These are phyloP conservation scores for Amphipyra tragopoginis DNA, from an alignment of 2,888 invertebrate species.

Conservation along the genomic window DNA sequence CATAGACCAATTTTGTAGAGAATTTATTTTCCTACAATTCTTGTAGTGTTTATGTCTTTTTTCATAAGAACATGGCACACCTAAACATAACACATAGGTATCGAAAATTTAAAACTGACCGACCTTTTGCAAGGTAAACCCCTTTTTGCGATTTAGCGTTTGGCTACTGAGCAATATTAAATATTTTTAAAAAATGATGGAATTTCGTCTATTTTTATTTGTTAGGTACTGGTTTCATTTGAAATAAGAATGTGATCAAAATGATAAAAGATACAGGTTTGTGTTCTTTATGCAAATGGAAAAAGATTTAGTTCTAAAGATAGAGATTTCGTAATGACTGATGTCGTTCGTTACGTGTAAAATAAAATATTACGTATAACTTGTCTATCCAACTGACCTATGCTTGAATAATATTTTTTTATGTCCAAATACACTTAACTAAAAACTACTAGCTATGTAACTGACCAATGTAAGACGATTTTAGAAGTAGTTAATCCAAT, in stretches of 20 bases:
- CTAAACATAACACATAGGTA: too few relatives aligned
- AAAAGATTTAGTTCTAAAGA: slow-evolving; percentile 36
- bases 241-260: neutral
- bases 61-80: too few relatives aligned
- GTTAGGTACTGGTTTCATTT: neutral
- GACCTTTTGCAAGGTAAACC: too few relatives aligned
- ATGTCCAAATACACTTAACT: neutral
- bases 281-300: slow-evolving; percentile 35
- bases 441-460: too few relatives aligned
- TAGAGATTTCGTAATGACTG: slow-evolving; percentile 42
- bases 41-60: too few relatives aligned
- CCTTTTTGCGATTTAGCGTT: too few relatives aligned
- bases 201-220: neutral
- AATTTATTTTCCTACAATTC: too few relatives aligned
- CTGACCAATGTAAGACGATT: neutral
- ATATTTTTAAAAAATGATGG: too few relatives aligned
- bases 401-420: slow-evolving; percentile 3
- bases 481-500: neutral
- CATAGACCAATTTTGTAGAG: too few relatives aligned
- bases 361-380: slow-evolving; percentile 21
- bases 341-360: slow-evolving; percentile 4
- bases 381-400: slow-evolving; percentile 17
- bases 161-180: too few relatives aligned
- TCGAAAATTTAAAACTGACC: too few relatives aligned
- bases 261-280: slow-evolving; percentile 12